Base-by-base conservation (phyloP, 2,888 invertebrate species). In the Autographa pulchrina region DNA sequence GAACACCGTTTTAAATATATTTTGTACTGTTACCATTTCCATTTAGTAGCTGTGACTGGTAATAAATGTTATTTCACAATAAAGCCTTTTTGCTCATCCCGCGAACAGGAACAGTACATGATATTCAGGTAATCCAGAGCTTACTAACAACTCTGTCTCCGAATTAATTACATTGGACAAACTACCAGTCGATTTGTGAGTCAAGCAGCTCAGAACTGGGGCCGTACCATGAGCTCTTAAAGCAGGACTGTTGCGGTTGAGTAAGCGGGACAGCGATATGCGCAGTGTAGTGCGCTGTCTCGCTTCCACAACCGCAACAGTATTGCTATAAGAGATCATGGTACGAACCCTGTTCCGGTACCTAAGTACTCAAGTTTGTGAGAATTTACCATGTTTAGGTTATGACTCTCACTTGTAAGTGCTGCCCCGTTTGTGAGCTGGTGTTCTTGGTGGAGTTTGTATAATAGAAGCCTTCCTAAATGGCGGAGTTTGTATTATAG, bases 131-230 rank as follows among this genome's bases (percentile, higher is more conserved):
- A 78, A 78, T 74, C 71, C 62, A 48, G 54, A 83, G 68, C 18
- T 62, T 71, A 63, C 73, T 35, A 73, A 69, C 62, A 70, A 72
- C 61, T 81, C 54, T 41, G 64, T 48, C 74, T 62, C 58, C 59
- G 75, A 84, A 83, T 82, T 82, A 84, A 82, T 84, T 77, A 82
- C 68, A 68, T 78, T 74, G 80, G 75, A 70, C 81, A 83, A 54
- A 76, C 75, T 25, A 56, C 59, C 25, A 20, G 35, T 32, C 38
- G 68, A 82, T 78, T 81, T 83, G 81, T 65, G 64, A 78, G 74
- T 83, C 74, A 81, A 79, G 63, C 65, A 74, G 77, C 62, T 74
- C 66, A 25, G 20, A 25, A 65, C 56, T 64, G 41, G 62, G 54
- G 43, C 43, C 20, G 16, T 13, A 35, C 48, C 18, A 11, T 31